Conservation (phyloP, 2,113 vertebrate species). For the Corythornis vintsioides region DNA sequence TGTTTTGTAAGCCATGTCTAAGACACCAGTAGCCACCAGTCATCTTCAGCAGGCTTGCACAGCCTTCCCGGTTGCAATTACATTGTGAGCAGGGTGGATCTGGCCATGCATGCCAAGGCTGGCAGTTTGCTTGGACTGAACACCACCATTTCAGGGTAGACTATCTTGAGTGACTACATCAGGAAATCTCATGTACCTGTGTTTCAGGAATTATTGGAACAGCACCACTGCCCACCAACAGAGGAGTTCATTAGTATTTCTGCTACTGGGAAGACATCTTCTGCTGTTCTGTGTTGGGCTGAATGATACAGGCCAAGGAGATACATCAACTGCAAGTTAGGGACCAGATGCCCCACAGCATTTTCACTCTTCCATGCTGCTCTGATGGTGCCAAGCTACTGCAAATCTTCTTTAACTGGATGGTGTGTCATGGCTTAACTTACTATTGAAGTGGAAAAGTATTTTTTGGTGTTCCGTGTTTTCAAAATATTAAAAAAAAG, state of each 20-base stretch:
- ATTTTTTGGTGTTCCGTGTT: not conserved
- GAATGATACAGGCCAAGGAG: not conserved
- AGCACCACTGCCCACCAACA: not conserved
- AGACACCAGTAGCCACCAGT: not conserved
- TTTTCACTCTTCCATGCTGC: not conserved
- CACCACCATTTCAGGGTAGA: not conserved
- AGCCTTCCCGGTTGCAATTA: not conserved
- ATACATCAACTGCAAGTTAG: not conserved
- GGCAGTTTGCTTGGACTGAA: not conserved
- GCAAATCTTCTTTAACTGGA: not conserved
- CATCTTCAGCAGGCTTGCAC: not conserved
- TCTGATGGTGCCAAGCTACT: not conserved
- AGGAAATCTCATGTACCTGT: not conserved
- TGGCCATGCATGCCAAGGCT: fast-evolving
- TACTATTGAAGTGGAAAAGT: not conserved
- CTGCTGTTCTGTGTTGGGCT: not conserved
- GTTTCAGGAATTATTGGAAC: not conserved
- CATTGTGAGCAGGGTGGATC: not conserved
- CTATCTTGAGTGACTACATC: not conserved
- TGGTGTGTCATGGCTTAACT: not conserved
- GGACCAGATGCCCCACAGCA: not conserved
- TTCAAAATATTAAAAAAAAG: not conserved
- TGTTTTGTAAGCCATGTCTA: not conserved
- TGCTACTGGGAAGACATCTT: not conserved
- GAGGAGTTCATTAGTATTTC: not conserved